A percentile compares a stretch with the other conserved stretches of the same genome.
These are phyloP conservation scores for Catostylus mosaicus DNA, from an alignment of 30 jellyfish, hydroid and myxozoan genomes.

Conservation along the genomic window DNA sequence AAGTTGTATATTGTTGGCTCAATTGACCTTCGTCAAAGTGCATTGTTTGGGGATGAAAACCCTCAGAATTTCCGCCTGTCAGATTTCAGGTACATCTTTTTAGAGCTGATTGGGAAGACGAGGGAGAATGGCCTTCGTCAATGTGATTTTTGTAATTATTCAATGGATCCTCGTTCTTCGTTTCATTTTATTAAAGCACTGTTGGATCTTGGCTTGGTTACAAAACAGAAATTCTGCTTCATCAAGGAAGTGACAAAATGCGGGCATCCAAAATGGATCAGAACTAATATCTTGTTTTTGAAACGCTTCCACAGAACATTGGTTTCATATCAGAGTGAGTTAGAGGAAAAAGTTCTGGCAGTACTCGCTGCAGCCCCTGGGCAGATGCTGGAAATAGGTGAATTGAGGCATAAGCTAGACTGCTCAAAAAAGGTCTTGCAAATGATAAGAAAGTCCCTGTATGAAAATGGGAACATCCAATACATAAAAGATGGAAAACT, in stretches of 20 bases:
- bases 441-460: constrained; percentile 53
- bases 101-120: constrained; percentile 78
- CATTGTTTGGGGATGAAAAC: constrained; percentile 55
- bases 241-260: not conserved
- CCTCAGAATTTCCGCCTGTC: constrained; percentile 49
- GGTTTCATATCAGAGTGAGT: not conserved
- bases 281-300: constrained; percentile 37
- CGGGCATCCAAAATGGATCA: not conserved
- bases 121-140: constrained; percentile 83
- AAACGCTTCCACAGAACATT: constrained; percentile 35
- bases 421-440: constrained; percentile 26
- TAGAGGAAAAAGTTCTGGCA: not conserved
- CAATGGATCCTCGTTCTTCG: constrained; percentile 79
- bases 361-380: constrained; percentile 42
- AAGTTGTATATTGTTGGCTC: constrained; percentile 61
- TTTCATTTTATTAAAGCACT: constrained; percentile 84
- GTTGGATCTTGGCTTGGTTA: constrained; percentile 44
- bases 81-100: constrained; percentile 59
- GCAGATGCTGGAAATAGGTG: constrained; percentile 30
- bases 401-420: constrained; percentile 9
- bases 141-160: constrained; percentile 67
- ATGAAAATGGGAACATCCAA: constrained; percentile 74
- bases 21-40: constrained; percentile 67
- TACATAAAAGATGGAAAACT: constrained; percentile 71
- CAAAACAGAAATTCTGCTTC: constrained; percentile 65